Conservation (phyloP, 2,797 vertebrate genomes). For the Linurgus olivaceus region DNA sequence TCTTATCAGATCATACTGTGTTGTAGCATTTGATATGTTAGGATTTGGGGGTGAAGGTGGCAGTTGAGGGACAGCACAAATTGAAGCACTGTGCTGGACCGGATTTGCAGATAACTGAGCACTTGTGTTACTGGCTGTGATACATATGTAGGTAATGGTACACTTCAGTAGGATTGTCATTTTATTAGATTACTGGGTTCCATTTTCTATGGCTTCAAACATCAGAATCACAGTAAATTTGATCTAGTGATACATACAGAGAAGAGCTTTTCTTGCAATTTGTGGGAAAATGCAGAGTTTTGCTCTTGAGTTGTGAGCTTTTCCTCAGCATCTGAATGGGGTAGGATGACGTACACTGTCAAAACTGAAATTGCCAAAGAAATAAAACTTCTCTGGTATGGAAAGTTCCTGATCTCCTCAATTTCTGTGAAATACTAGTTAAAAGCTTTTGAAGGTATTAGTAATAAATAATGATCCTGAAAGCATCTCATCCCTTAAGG, state of each 20-base stretch:
- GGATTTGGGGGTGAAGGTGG: fast-evolving
- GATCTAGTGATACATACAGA: neutral
- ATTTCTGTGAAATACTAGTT: neutral
- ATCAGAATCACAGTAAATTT: neutral
- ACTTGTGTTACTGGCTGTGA: neutral
- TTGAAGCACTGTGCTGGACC: fast-evolving
- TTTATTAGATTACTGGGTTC: neutral
- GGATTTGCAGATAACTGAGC: neutral
- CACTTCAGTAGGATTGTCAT: neutral
- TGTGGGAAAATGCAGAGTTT: neutral
- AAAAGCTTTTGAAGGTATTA: neutral
- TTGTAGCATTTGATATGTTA: neutral
- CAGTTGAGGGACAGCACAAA: neutral
- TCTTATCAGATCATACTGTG: neutral
- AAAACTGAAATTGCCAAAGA: neutral
- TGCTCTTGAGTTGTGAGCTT: neutral
- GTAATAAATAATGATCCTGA: neutral
- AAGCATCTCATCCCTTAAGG: neutral
- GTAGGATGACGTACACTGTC: neutral
- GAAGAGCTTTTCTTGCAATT: neutral
- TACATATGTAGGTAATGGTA: neutral
- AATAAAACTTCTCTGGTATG: neutral
- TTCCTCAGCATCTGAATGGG: neutral
- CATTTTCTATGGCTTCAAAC: neutral
- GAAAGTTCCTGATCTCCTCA: neutral